Percentiles rank a stretch among this genome's conserved stretches.
These are phyloP conservation scores for Halictus ligatus DNA, from an alignment of 2,888 invertebrate genomes.

Conservation along the genomic window DNA sequence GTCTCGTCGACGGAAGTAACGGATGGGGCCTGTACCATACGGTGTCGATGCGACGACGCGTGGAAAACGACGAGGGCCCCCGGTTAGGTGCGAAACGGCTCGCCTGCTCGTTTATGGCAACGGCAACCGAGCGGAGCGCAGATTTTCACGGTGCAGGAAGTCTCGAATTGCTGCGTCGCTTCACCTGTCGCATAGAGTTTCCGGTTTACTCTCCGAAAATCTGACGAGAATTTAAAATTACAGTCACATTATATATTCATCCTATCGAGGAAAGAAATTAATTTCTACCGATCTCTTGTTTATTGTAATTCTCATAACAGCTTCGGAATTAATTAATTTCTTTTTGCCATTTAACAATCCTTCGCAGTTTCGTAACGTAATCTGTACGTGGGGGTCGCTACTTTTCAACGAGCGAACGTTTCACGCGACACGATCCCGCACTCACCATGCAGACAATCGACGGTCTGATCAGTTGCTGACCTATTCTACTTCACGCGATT, in stretches of 20 bases:
- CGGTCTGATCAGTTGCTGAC: conserved; percentile 1
- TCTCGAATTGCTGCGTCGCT: conserved; percentile 50
- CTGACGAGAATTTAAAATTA: not conserved
- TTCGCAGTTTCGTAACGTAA: not conserved
- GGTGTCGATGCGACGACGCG: conserved; percentile 16
- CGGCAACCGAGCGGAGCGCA: conserved; percentile 30
- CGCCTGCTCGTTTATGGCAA: conserved; percentile 56
- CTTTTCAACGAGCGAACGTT: not conserved
- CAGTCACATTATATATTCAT: too few species aligned
- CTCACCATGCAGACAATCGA: not conserved
- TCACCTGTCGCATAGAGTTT: conserved; percentile 23
- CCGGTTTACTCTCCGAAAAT: not conserved
- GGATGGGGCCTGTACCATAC: conserved; percentile 27
- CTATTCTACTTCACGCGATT: not conserved
- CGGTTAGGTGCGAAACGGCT: conserved; percentile 46
- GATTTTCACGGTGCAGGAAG: conserved; percentile 51
- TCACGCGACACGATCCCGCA: not conserved
- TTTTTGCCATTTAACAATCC: too few species aligned
- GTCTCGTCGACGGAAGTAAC: conserved; percentile 50
- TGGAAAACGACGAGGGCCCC: conserved; percentile 13
- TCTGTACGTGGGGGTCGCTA: not conserved
- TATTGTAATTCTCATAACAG: too few species aligned
- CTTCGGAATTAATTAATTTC: too few species aligned
- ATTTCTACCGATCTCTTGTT: too few species aligned
- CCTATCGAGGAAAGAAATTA: too few species aligned